A percentile compares a stretch with the other conserved stretches of the same genome.
Conservation (phyloP, 2,797 vertebrate species). For the Falco cherrug region DNA sequence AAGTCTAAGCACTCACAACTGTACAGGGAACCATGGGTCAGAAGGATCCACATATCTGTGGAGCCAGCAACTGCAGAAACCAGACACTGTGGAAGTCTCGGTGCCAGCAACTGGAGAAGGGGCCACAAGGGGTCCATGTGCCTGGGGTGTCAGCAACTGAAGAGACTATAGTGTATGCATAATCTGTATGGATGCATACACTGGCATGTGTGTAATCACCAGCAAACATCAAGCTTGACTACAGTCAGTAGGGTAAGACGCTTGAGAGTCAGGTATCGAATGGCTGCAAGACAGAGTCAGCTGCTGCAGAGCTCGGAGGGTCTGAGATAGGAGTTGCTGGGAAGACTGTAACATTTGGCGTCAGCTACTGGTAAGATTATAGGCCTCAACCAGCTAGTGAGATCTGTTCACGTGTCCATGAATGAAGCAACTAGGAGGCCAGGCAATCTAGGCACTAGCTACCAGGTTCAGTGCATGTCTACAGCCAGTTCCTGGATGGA, state of each 20-base stretch:
- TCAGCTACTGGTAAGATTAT: background rate
- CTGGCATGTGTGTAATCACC: background rate
- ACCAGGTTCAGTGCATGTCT: background rate
- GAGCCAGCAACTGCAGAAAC: background rate
- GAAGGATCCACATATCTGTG: background rate
- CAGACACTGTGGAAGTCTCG: background rate
- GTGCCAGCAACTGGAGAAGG: background rate
- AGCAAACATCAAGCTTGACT: background rate
- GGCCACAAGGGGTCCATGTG: too few species aligned
- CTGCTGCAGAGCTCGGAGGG: background rate
- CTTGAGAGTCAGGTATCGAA: background rate
- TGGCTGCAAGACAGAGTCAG: background rate
- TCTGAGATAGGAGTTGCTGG: background rate
- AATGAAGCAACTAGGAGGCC: background rate
- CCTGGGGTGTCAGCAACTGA: accelerated
- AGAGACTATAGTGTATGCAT: background rate
- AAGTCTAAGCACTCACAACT: background rate
- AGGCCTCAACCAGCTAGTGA: background rate
- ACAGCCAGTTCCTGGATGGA: background rate
- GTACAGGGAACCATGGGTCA: background rate
- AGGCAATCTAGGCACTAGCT: background rate
- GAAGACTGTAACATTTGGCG: background rate
- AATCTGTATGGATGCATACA: background rate
- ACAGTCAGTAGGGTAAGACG: background rate
- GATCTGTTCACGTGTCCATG: background rate